Percentiles rank a stretch among this genome's conserved stretches.
Conservation (phyloP, 2,797 vertebrate genomes). For the Arrhamphus sclerolepis region DNA sequence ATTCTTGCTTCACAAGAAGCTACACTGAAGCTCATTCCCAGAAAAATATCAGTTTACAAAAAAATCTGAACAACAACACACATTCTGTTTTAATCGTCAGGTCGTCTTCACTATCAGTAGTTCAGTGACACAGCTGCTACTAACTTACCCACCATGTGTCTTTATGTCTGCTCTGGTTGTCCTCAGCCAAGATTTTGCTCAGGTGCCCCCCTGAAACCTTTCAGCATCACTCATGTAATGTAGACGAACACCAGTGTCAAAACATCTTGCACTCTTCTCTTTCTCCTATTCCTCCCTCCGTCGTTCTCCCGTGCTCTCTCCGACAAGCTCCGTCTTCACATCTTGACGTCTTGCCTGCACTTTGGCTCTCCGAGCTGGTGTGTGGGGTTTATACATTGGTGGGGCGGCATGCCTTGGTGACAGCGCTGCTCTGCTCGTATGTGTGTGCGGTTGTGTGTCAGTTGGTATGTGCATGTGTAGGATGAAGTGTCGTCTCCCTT, state of each 20-base stretch:
- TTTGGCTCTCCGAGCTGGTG: constrained; percentile 66
- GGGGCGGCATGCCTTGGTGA: constrained; percentile 65
- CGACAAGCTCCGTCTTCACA: constrained; percentile 64
- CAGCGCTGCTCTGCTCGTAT: constrained; percentile 58
- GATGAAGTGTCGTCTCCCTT: constrained; percentile 77
- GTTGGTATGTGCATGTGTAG: constrained; percentile 76
- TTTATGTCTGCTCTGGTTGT: constrained; percentile 45
- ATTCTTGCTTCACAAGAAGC: not conserved
- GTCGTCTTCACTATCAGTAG: constrained; percentile 11
- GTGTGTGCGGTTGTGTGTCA: constrained; percentile 59
- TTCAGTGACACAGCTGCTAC: constrained; percentile 32
- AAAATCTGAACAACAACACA: constrained; percentile 5
- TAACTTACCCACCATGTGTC: constrained; percentile 66
- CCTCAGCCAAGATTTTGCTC: constrained; percentile 39
- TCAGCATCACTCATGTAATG: constrained; percentile 40
- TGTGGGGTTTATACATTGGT: constrained; percentile 73
- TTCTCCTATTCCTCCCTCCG: constrained; percentile 38
- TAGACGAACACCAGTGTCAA: constrained; percentile 48
- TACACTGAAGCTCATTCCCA: not conserved
- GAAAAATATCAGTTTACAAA: constrained; percentile 10
- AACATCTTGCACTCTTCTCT: constrained; percentile 39
- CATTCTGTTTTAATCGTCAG: constrained; percentile 10
- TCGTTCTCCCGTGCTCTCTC: constrained; percentile 46
- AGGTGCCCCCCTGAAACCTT: constrained; percentile 45
- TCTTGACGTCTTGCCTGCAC: constrained; percentile 66